Conservation (phyloP, 37 sponge, comb jelly and placozoan species). For the Chondrilla cf. caribensis region DNA sequence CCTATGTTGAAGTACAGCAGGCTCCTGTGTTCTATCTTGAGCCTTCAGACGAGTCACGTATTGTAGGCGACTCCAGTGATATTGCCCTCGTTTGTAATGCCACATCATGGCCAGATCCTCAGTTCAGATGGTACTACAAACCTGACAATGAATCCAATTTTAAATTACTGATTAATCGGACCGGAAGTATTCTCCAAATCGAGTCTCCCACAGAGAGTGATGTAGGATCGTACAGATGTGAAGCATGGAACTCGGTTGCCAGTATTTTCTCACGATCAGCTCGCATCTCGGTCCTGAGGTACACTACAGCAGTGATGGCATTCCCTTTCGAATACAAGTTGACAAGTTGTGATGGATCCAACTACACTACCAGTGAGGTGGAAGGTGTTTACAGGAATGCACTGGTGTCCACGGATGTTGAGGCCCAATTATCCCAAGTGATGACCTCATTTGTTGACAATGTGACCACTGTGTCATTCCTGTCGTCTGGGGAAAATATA, state of each 20-base stretch:
- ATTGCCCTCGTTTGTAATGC: neutral
- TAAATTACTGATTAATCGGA: neutral
- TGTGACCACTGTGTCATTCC: neutral
- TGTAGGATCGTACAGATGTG: slow-evolving; percentile 24
- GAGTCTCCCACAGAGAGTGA: neutral
- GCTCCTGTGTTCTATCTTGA: slow-evolving; percentile 4
- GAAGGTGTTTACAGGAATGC: neutral
- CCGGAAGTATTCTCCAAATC: neutral
- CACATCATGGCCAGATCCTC: neutral
- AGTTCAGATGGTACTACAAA: slow-evolving; percentile 19
- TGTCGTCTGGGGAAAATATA: neutral
- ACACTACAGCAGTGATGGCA: neutral
- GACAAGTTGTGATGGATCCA: neutral
- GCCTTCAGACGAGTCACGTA: neutral
- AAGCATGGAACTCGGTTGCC: slow-evolving; percentile 19
- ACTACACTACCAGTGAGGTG: neutral
- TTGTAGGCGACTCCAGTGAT: neutral
- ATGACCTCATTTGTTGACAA: neutral
- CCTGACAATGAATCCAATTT: neutral
- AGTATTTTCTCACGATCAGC: slow-evolving; percentile 2
- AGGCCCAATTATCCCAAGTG: neutral
- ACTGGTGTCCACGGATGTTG: neutral
- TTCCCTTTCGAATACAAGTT: neutral
- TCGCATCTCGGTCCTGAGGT: neutral
- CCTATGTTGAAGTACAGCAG: slow-evolving; percentile 11